phyloP scores from a whole-genome alignment of 2,888 invertebrate species.

The Morpho achilles region DNA sequence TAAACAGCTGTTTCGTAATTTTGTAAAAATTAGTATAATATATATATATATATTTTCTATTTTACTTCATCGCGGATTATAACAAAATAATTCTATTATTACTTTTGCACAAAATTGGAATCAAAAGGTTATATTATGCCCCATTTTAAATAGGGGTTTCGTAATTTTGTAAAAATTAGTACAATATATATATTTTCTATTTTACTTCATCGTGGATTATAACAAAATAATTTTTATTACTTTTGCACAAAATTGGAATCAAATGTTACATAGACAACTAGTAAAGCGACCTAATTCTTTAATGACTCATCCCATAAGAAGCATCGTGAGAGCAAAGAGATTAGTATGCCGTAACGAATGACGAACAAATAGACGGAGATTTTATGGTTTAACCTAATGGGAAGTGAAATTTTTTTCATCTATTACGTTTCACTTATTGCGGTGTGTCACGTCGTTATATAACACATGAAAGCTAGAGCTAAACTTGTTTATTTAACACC shows the following conservation, averaged over 20 bases:
- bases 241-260: slow-evolving; percentile 12
- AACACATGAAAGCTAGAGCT: slow-evolving; percentile 19
- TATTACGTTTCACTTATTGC: slow-evolving; percentile 12
- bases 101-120: too few relatives aligned
- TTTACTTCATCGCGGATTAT: too few relatives aligned
- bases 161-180: too few relatives aligned
- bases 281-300: slow-evolving; percentile 22
- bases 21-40: too few relatives aligned
- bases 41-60: too few relatives aligned
- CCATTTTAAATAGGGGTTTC: too few relatives aligned
- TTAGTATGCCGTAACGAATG: slow-evolving; percentile 24
- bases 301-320: slow-evolving; percentile 27
- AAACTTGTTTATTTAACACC: neutral
- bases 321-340: slow-evolving; percentile 23
- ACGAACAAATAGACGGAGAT: slow-evolving; percentile 13
- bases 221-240: too few relatives aligned
- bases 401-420: slow-evolving; percentile 19
- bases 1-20: too few relatives aligned
- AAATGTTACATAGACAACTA: slow-evolving; percentile 16
- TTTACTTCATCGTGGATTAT: too few relatives aligned
- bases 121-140: too few relatives aligned
- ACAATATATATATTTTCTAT: too few relatives aligned
- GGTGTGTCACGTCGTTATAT: slow-evolving; percentile 10
- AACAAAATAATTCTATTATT: too few relatives aligned
- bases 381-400: slow-evolving; percentile 14